These are phyloP conservation scores for Galaxea fascicularis DNA, from an alignment of 92 coral and sea anemone species.

Conservation along the genomic window DNA sequence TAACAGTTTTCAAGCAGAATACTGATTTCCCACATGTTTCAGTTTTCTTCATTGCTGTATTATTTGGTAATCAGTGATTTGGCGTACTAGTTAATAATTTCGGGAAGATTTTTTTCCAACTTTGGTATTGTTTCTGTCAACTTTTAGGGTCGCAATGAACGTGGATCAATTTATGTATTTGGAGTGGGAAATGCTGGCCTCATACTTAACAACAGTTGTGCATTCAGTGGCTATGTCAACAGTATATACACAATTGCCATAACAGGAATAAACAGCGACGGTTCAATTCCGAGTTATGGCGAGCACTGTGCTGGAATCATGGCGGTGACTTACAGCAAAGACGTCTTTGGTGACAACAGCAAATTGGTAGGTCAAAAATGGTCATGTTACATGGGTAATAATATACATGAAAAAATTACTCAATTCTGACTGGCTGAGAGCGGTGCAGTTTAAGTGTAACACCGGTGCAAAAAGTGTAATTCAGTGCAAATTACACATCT, in stretches of 20 bases:
- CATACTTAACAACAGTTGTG: slow-evolving; percentile 25
- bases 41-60: too few species aligned
- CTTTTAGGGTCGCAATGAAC: slow-evolving; percentile 46
- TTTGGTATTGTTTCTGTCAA: background rate
- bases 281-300: slow-evolving; percentile 34
- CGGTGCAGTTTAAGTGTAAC: too few species aligned
- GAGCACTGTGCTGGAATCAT: slow-evolving; percentile 56
- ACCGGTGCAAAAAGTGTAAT: too few species aligned
- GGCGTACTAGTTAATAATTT: background rate
- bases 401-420: too few species aligned
- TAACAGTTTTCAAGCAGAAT: too few species aligned
- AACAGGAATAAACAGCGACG: slow-evolving; percentile 48
- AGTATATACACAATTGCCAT: slow-evolving; percentile 58
- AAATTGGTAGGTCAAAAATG: slow-evolving; percentile 29
- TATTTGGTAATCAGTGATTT: background rate
- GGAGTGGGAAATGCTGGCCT: slow-evolving; percentile 57
- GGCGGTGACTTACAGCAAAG: slow-evolving; percentile 55
- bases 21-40: too few species aligned
- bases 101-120: background rate
- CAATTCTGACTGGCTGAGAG: too few species aligned
- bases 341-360: slow-evolving; percentile 11
- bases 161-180: slow-evolving; percentile 60
- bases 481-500: too few species aligned
- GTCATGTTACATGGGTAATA: background rate
- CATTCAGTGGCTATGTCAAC: slow-evolving; percentile 60